Base-by-base conservation (phyloP, 1,140 invertebrate genomes). In the Formica selysi region DNA sequence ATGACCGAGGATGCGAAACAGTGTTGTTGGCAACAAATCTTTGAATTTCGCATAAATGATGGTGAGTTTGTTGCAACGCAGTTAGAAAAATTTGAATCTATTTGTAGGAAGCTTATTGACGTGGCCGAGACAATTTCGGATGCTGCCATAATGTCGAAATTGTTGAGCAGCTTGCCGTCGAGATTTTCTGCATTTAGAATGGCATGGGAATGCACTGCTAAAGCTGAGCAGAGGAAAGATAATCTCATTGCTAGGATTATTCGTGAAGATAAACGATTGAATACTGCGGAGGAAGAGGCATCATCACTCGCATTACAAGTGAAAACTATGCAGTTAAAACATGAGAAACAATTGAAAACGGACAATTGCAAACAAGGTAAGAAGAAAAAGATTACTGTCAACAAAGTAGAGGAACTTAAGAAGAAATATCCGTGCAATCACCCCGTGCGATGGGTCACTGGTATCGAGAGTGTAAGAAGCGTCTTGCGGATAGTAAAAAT, bases 61-160 rank as follows among this genome's bases (percentile, higher is more conserved):
- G 38, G 32, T 19, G 76, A 81, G 29, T 29, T 13, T 0, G 38
- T 86, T 2, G 65, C 74, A 29, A 10, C 29, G 8, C 44, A 70
- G 44, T 54, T 87, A 3, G 85, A 76, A 76, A 68, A 87, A 68
- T 67, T 87, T 57, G 68, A 83, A 29, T 61, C 11, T 22, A 87
- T 81, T 11, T 87, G 76, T 19, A 81, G 48, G 26, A 87, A 76
- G 51, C 61, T 81, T 3, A 3, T 32, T 26, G 68, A 73, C 54
- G 54, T 7, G 11, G 16, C 38, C 41, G 54, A 81, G 10, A 61
- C 7, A 19, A 11, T 38, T 7, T 59, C 78, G 1, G 67, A 81
- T 0, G 32, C 16, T 26, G 65, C 65, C 4, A 26, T 61, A 19
- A 26, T 76, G 36, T 70, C 78, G n/a, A 86, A 83, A n/a, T 32